Percentiles rank a stretch among this genome's conserved stretches.
Evolutionary conservation across 2,113 vertebrate genomes (phyloP).

Genomic region (Lycocorax pyrrhopterus): DNA sequence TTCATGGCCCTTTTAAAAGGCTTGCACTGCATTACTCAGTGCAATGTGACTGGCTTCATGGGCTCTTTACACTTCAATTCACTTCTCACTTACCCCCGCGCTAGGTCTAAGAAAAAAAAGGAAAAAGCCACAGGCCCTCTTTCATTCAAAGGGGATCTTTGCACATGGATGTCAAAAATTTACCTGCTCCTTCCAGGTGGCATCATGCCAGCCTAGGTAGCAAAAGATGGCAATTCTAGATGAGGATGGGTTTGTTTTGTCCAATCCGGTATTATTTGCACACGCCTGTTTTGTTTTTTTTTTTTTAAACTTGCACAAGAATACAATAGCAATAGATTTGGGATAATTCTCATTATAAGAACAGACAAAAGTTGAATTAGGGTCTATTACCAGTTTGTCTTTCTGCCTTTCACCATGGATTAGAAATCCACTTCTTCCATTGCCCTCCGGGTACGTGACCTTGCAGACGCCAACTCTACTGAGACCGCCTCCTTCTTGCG

Average conservation of each 20-base stretch:
- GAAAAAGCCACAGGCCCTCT: not conserved
- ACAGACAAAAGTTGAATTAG: conserved; percentile 43
- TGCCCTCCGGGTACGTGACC: conserved; percentile 85
- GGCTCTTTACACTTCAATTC: conserved; percentile 45
- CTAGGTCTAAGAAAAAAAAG: not conserved
- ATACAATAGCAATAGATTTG: conserved; percentile 14
- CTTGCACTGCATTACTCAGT: conserved; percentile 44
- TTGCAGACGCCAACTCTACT: conserved; percentile 97
- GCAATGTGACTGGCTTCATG: conserved; percentile 35
- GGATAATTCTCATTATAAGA: conserved; percentile 29
- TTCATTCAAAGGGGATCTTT: not conserved
- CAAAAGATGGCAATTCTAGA: not conserved
- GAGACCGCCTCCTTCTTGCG: conserved; percentile 95
- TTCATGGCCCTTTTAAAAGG: conserved; percentile 45
- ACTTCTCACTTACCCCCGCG: not conserved
- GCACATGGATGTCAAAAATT: not conserved
- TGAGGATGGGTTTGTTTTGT: not conserved
- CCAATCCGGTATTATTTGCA: not conserved
- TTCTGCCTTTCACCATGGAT: conserved; percentile 95
- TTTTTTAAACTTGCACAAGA: not conserved
- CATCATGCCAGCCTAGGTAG: not conserved
- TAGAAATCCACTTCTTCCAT: conserved; percentile 90
- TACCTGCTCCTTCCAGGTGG: not conserved
- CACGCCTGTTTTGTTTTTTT: not conserved
- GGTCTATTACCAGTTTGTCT: conserved; percentile 92